Base-by-base conservation (phyloP, 2,797 vertebrate species). In the Arnoldichthys spilopterus region DNA sequence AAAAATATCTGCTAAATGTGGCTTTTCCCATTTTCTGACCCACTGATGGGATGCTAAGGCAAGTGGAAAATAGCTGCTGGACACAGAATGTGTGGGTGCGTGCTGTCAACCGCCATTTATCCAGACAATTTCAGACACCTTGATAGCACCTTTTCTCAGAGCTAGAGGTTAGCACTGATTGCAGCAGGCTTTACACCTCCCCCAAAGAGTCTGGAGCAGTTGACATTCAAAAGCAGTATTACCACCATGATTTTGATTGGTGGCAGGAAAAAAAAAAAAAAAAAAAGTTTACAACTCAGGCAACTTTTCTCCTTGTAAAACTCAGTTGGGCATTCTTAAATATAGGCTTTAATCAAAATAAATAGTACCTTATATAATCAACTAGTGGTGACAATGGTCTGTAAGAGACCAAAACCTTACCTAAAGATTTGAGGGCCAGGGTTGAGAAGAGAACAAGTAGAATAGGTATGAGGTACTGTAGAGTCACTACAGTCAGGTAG, bases 391-490 rank as follows among this genome's bases (percentile, higher is more conserved):
- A 62, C 7, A 62, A 16, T 4, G 5, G 4, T 43, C 18, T 71
- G 24, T 16, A 43, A 54, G 37, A 30, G 20, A 56, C 3, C 64
- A 4, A 70, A 40, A 58, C 12, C 92, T 90, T 85, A 98, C 98
- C 98, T 34, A 98, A 87, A 0, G 94, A 92, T 76, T 99, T 98
- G 43, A 99, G 95, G 6, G 97, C 90, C 56, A 98, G 88, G 0
- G 95, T 91, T 69, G 94, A 96, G 87, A 97, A 96, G 34, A 98
- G 93, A 28, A 95, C 94, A 51, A 98, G 95, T 47, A 98, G 85
- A 75, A 96, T 7, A 0, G 97, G 97, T 4, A 96, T 89, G 90
- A 99, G 85, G 88, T 99, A 99, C 89, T 99, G 98, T 77, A 99
- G 90, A 12, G 95, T 95, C 75, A 99, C 94, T 40, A 99, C 96